Evolutionary conservation across 2,797 vertebrate species (phyloP).

Genomic region (Arctocebus calabarensis): DNA sequence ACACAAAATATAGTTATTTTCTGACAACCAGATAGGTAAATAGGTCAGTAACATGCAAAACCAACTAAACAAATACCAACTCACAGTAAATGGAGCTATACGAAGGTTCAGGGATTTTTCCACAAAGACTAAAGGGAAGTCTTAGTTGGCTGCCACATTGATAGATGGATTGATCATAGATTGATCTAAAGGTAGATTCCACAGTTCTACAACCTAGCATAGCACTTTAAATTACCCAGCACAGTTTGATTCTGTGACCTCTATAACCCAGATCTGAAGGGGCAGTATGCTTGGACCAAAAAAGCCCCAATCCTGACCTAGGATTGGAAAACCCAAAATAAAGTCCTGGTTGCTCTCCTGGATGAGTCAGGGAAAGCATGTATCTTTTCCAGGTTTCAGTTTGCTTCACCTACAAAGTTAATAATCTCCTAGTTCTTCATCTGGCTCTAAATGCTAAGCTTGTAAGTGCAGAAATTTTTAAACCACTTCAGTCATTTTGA

Average conservation of each 20-base stretch:
- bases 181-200: not conserved
- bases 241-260: not conserved
- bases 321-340: not conserved
- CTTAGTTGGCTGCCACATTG: not conserved
- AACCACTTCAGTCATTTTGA: conserved; percentile 29
- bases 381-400: not conserved
- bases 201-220: not conserved
- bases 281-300: not conserved
- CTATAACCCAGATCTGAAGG: not conserved
- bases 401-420: conserved; percentile 15
- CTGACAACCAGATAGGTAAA: not conserved
- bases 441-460: not conserved
- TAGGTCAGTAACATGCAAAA: not conserved
- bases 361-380: not conserved
- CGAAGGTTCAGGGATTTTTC: not conserved
- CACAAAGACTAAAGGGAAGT: not conserved
- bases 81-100: not conserved
- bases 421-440: not conserved
- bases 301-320: not conserved
- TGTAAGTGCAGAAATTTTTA: not conserved
- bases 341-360: not conserved
- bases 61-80: not conserved
- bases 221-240: not conserved
- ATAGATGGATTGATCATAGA: too few species aligned
- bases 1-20: conserved; percentile 11